phyloP scores from a whole-genome alignment of 2,113 vertebrate species.

The Chrysemys picta region DNA sequence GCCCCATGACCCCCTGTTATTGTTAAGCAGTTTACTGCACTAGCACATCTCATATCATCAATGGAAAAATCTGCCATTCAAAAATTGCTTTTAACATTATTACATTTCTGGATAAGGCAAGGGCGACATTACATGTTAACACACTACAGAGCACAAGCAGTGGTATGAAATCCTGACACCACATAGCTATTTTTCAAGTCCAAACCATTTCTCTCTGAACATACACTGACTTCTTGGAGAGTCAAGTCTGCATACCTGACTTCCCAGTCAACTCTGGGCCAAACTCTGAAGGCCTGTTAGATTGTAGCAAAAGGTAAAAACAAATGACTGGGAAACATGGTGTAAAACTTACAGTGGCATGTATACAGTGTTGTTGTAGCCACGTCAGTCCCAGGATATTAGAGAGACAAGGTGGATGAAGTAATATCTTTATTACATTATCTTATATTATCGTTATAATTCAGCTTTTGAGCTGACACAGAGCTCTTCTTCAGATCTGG shows the following conservation, averaged over 20 bases:
- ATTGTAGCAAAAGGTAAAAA: neutral
- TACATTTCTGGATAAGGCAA: neutral
- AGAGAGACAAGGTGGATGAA: neutral
- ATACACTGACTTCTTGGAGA: neutral
- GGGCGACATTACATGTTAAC: neutral
- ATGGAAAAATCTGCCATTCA: neutral
- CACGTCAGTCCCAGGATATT: neutral
- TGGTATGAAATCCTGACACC: neutral
- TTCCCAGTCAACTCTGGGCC: neutral
- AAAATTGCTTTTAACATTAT: neutral
- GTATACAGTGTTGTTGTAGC: neutral
- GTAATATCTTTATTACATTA: neutral
- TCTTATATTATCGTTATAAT: too few relatives aligned
- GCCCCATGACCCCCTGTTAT: neutral
- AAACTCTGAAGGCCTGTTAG: neutral
- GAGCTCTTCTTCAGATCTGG: neutral
- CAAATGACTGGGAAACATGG: neutral
- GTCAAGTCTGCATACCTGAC: neutral
- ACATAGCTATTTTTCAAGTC: neutral
- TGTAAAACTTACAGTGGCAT: neutral
- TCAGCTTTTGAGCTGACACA: neutral
- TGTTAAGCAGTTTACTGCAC: neutral
- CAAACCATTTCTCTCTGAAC: neutral
- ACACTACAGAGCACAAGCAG: neutral
- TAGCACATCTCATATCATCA: fast-evolving